Base-by-base conservation (phyloP, 2,797 vertebrate species). In the Intellagama lesueurii region DNA sequence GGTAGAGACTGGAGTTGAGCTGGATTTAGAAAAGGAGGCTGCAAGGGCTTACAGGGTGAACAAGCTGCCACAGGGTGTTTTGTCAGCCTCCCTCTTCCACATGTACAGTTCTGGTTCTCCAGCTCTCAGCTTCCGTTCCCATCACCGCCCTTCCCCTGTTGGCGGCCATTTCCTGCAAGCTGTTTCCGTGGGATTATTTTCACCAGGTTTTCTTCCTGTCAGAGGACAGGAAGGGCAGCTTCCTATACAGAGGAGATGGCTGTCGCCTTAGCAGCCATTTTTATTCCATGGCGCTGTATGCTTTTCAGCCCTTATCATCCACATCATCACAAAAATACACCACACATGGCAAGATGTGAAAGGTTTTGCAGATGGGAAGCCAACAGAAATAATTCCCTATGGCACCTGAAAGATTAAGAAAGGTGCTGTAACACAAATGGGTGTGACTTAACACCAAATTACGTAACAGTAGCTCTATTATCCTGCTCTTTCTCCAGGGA, bases 131-230 rank as follows among this genome's bases (percentile, higher is more conserved):
- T 94, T 93, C 93, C 93, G 91, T 94, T 94, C 93, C 92, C 93
- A 94, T 81, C 77, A n/a, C 82, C 91, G 70, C 87, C 92, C 91
- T 92, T 92, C 90, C 90, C 91, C 88, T 90, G 68, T 87, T 84
- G 80, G 89, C 91, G 87, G 44, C 77, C 89, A 49, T 85, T 92
- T 94, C 93, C 93, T 93, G 93, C 89, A 92, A 93, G 92, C 89
- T 93, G 92, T 90, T 94, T 93, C 92, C 93, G 85, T 90, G 84
- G 90, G 89, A 87, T 90, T 87, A 83, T 87, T 83, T 79, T 86
- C 89, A 86, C 72, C 35, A 87, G 12, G 81, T 82, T 89, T 89
- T 91, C 89, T 90, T 92, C 91, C 92, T 87, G 70, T 80, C 85
- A 81, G 79, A 86, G 84, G 88, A 85, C 88, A 89, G 88, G 88